Evolutionary conservation across 2,113 vertebrate genomes (phyloP).

Genomic region (Eretmochelys imbricata): DNA sequence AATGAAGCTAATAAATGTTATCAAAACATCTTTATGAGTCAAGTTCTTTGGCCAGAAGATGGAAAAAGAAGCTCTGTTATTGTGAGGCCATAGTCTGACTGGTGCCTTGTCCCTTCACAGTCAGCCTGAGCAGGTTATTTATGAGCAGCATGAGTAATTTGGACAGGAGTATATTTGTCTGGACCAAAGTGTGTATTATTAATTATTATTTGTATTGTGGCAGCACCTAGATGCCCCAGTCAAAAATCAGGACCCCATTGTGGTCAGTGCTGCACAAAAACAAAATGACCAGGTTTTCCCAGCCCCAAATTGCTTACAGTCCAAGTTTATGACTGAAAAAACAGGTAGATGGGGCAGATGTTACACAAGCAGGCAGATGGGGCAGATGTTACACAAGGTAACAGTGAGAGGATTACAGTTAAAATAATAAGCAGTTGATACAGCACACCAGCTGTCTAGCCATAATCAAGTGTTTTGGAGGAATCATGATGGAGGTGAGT

Average conservation of each 20-base stretch:
- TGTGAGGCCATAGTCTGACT: constrained; percentile 59
- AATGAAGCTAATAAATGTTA: constrained; percentile 51
- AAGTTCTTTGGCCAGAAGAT: constrained; percentile 63
- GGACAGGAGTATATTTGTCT: constrained; percentile 58
- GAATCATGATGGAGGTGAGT: not conserved
- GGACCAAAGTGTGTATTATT: constrained; percentile 33
- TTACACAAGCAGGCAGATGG: not conserved
- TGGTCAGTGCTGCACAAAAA: not conserved
- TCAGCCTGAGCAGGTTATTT: constrained; percentile 65
- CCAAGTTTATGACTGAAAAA: not conserved
- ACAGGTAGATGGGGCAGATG: not conserved
- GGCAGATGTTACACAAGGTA: not conserved
- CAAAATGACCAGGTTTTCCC: not conserved
- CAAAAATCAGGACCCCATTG: not conserved
- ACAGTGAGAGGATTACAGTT: not conserved
- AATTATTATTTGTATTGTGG: constrained; percentile 29
- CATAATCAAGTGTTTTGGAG: not conserved
- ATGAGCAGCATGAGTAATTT: constrained; percentile 67
- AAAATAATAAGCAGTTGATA: rapidly evolving
- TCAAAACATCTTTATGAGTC: constrained; percentile 65
- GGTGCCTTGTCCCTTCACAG: constrained; percentile 62
- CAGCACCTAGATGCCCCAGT: not conserved
- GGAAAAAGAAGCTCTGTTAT: constrained; percentile 69
- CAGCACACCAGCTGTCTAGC: not conserved
- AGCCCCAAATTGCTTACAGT: not conserved